phyloP scores from a whole-genome alignment of 2,797 vertebrate species.

The Sandelia bainsii region DNA sequence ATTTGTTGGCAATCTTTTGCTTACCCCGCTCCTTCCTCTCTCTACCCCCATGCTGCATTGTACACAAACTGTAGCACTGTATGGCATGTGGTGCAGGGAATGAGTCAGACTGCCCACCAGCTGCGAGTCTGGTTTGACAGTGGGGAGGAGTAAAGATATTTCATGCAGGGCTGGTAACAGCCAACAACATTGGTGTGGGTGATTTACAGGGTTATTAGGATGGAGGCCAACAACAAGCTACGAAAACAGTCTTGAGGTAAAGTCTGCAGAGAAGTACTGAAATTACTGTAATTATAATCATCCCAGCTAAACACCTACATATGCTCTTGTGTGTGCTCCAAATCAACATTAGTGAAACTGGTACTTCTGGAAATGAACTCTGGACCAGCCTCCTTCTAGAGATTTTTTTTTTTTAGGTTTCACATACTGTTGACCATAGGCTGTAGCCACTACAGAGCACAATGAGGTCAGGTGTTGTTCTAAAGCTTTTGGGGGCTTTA shows the following conservation, averaged over 20 bases:
- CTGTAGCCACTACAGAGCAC: no score
- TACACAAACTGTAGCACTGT: constrained; percentile 67
- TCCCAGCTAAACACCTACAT: constrained; percentile 11
- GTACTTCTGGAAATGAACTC: background rate
- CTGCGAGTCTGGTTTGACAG: constrained; percentile 71
- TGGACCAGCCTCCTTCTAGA: background rate
- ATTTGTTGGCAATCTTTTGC: constrained; percentile 26
- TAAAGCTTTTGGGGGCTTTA: no score
- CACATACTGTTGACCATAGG: no score
- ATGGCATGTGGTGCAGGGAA: constrained; percentile 76
- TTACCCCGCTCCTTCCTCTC: background rate
- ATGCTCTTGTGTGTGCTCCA: background rate
- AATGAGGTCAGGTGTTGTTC: no score
- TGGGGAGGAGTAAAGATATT: constrained; percentile 69
- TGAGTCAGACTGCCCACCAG: constrained; percentile 82
- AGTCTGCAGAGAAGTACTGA: background rate
- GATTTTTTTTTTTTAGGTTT: background rate
- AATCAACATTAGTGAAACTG: constrained; percentile 9
- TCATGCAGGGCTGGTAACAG: constrained; percentile 55
- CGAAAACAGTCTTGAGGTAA: constrained; percentile 16
- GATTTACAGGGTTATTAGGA: constrained; percentile 61
- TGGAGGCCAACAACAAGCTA: constrained; percentile 40
- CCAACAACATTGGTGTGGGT: constrained; percentile 53
- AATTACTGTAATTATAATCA: constrained; percentile 2
- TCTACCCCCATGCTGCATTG: constrained; percentile 53